These are phyloP conservation scores for Geodia barretti DNA, from an alignment of 37 sponge, comb jelly and placozoan genomes.

Conservation along the genomic window DNA sequence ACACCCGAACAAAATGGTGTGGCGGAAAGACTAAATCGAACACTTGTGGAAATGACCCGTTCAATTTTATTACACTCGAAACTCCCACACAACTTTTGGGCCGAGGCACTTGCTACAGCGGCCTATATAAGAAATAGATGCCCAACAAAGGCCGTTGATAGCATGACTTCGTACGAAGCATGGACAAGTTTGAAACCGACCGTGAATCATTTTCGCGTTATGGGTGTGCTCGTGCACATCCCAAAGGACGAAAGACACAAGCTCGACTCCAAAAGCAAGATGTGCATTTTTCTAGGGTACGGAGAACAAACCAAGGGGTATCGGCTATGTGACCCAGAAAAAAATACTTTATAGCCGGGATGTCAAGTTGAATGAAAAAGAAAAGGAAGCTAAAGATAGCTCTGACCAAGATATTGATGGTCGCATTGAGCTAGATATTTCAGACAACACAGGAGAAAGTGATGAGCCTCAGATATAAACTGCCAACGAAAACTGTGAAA, in stretches of 20 bases:
- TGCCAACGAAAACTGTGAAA: too few relatives aligned
- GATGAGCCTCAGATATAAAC: neutral
- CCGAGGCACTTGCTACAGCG: constrained; percentile 28
- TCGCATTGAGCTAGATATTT: neutral
- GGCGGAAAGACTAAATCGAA: constrained; percentile 52
- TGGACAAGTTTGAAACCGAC: constrained; percentile 19
- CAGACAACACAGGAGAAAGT: neutral
- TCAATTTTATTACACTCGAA: constrained; percentile 54
- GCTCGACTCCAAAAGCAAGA: constrained; percentile 28
- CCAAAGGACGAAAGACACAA: constrained; percentile 51
- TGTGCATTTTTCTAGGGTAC: constrained; percentile 41
- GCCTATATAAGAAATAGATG: constrained; percentile 33
- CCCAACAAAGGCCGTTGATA: constrained; percentile 22
- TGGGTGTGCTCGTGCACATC: constrained; percentile 29
- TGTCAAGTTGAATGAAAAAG: neutral
- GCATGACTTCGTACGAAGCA: constrained; percentile 32
- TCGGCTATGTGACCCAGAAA: too few relatives aligned
- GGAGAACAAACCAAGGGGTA: constrained; percentile 37
- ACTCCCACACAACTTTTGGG: constrained; percentile 36
- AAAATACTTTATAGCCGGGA: neutral
- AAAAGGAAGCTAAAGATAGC: neutral
- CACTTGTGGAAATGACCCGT: constrained; percentile 55
- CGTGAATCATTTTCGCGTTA: neutral
- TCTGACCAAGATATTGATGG: neutral
- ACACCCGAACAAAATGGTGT: constrained; percentile 68